Conservation (phyloP, 2,113 vertebrate species). For the Bubo bubo region DNA sequence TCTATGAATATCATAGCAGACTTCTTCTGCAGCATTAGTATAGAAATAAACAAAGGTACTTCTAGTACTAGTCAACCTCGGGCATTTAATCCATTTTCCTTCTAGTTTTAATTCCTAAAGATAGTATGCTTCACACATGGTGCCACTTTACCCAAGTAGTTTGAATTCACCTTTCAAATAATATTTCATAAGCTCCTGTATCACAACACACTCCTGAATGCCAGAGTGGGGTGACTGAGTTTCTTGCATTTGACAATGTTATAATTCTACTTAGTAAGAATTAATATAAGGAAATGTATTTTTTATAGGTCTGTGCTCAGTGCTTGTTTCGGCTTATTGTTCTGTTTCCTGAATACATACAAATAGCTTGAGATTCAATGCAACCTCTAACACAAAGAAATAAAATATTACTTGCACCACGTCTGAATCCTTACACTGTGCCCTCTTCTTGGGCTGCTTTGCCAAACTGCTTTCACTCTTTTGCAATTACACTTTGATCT, state of each 20-base stretch:
- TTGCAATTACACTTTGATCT: neutral
- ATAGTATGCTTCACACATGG: neutral
- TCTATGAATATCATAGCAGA: neutral
- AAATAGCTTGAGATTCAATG: neutral
- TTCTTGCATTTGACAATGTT: neutral
- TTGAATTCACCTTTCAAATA: neutral
- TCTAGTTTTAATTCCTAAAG: neutral
- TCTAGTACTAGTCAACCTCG: neutral
- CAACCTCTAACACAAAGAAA: neutral
- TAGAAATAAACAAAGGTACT: neutral
- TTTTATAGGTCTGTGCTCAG: neutral
- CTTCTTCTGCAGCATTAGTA: neutral
- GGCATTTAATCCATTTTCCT: neutral
- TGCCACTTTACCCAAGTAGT: neutral
- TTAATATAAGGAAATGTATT: neutral
- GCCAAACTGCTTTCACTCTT: neutral
- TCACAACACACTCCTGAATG: neutral
- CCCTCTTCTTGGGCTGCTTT: neutral
- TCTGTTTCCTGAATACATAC: neutral
- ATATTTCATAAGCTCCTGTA: neutral
- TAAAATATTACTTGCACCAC: neutral
- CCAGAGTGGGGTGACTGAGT: neutral
- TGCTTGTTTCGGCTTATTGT: neutral
- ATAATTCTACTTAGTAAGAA: neutral
- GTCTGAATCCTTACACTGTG: neutral